phyloP scores from a whole-genome alignment of 2,888 invertebrate species.

The Petrophora chlorosata region DNA sequence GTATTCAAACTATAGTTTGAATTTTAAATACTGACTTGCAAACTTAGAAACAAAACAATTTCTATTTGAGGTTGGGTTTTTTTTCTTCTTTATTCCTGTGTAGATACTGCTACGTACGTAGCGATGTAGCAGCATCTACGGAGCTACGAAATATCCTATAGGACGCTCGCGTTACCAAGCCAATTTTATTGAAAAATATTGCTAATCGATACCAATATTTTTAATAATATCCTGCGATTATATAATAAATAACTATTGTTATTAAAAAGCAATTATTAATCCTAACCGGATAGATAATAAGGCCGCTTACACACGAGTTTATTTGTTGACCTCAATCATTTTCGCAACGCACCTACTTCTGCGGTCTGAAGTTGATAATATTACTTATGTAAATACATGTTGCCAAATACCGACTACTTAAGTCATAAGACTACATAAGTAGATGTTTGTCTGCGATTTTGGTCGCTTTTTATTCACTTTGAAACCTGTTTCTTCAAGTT shows the following conservation, averaged over 20 bases:
- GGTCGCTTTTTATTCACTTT: too few relatives aligned
- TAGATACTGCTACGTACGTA: slow-evolving; percentile 12
- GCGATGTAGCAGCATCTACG: slow-evolving; percentile 6
- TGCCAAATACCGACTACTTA: slow-evolving; percentile 12
- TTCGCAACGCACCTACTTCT: slow-evolving; percentile 20
- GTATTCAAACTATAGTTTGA: too few relatives aligned
- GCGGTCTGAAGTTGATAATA: slow-evolving; percentile 10
- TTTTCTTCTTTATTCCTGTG: not conserved
- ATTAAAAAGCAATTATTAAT: not conserved
- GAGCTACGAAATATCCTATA: slow-evolving; percentile 11
- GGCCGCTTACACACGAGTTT: not conserved
- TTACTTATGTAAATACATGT: slow-evolving; percentile 15
- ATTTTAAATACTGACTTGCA: too few relatives aligned
- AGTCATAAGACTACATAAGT: not conserved
- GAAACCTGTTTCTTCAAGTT: too few relatives aligned
- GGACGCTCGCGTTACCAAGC: not conserved
- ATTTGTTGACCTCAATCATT: slow-evolving; percentile 17
- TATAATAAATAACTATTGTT: not conserved
- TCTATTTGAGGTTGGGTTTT: not conserved
- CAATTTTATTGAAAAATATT: not conserved
- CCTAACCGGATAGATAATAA: slow-evolving; percentile 2
- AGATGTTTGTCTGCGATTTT: not conserved
- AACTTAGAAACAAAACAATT: too few relatives aligned
- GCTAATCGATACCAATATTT: too few relatives aligned
- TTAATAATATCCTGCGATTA: not conserved